Conservation (phyloP, 2,888 invertebrate genomes). For the Himalopsyche japonica region DNA sequence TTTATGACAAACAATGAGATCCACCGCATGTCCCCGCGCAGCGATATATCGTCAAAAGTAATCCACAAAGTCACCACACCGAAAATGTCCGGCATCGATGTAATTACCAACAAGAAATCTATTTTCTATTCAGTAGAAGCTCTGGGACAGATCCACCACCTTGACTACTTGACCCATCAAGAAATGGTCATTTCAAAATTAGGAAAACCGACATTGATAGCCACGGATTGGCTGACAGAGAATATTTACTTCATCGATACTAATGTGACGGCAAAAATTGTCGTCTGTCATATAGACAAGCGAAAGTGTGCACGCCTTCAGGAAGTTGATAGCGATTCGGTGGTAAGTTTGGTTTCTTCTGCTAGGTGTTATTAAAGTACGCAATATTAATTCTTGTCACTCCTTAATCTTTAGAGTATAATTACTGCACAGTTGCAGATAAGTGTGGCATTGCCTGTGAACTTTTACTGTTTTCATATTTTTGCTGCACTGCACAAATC, state of each 20-base stretch:
- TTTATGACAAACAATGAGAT: slow-evolving; percentile 63
- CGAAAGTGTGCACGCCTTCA: slow-evolving; percentile 62
- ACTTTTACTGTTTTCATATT: too few species aligned
- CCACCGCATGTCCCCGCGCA: slow-evolving; percentile 48
- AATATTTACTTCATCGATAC: slow-evolving; percentile 68
- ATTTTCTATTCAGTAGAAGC: slow-evolving; percentile 58
- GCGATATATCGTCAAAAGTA: slow-evolving; percentile 45
- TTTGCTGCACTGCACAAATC: too few species aligned
- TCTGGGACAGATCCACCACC: slow-evolving; percentile 50
- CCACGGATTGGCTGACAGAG: slow-evolving; percentile 75
- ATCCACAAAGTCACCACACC: slow-evolving; percentile 53
- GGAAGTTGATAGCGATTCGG: slow-evolving; percentile 44
- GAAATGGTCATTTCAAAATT: slow-evolving; percentile 49
- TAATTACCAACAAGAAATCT: slow-evolving; percentile 50
- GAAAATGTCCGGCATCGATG: slow-evolving; percentile 60
- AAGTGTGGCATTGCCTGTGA: too few species aligned
- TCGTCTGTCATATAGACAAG: slow-evolving; percentile 61
- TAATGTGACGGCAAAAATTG: slow-evolving; percentile 48
- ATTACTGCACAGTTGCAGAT: too few species aligned
- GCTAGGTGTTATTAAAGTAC: not conserved
- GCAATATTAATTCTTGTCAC: not conserved
- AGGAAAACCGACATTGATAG: slow-evolving; percentile 60
- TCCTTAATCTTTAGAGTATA: too few species aligned
- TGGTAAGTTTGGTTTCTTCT: not conserved
- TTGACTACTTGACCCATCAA: slow-evolving; percentile 48